Evolutionary conservation across 2,888 invertebrate genomes (phyloP).

Genomic region (Labia minor): DNA sequence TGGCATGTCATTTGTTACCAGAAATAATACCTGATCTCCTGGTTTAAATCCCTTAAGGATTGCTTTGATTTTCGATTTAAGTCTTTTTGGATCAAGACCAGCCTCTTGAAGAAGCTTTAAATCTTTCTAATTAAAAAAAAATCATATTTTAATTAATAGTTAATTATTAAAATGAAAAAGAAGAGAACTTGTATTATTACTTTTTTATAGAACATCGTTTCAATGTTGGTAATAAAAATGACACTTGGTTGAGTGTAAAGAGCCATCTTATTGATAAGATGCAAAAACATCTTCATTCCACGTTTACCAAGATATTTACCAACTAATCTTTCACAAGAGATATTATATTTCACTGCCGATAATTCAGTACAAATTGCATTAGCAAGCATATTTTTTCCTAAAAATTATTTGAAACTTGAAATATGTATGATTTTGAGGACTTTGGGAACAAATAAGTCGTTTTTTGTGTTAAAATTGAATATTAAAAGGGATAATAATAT

Average conservation of each 20-base stretch:
- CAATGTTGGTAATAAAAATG: not conserved
- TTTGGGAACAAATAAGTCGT: too few relatives aligned
- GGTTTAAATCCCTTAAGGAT: not conserved
- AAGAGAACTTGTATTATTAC: not conserved
- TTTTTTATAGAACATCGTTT: not conserved
- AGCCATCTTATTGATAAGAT: not conserved
- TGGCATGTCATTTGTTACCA: not conserved
- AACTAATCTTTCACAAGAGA: slow-evolving; percentile 56
- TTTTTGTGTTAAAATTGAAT: too few relatives aligned
- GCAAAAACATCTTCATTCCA: not conserved
- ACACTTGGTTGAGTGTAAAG: not conserved
- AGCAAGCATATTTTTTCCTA: slow-evolving; percentile 60
- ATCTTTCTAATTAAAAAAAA: not conserved
- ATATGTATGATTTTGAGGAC: too few relatives aligned
- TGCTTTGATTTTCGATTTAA: not conserved
- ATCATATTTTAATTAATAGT: not conserved
- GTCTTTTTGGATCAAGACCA: not conserved
- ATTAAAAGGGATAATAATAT: not conserved
- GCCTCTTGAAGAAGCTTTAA: not conserved
- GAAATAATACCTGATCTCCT: not conserved
- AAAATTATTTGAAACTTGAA: too few relatives aligned
- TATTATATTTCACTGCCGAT: slow-evolving; percentile 62
- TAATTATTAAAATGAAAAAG: too few relatives aligned
- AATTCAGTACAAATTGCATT: slow-evolving; percentile 66
- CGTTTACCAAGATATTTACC: slow-evolving; percentile 47